Percentiles rank a stretch among this genome's conserved stretches.
Evolutionary conservation across 2,888 invertebrate species (phyloP).

Genomic region (Calameuta pallipes): DNA sequence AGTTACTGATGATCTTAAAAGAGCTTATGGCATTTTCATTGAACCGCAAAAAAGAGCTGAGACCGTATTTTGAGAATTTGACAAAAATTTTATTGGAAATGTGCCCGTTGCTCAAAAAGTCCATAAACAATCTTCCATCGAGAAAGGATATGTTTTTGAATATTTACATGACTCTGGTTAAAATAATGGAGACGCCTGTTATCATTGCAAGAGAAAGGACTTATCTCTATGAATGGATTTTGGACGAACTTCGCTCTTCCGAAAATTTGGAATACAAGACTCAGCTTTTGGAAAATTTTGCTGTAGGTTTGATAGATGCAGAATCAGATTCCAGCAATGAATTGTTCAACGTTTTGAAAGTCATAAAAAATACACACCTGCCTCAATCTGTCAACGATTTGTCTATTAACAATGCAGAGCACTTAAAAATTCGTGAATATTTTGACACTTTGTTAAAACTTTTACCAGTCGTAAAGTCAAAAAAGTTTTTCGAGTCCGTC

Average conservation of each 20-base stretch:
- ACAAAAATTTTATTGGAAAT: conserved; percentile 42
- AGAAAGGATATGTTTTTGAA: conserved; percentile 44
- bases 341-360: conserved; percentile 35
- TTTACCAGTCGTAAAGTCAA: conserved; percentile 50
- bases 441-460: conserved; percentile 48
- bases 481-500: conserved; percentile 41
- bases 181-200: conserved; percentile 40
- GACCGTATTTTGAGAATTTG: conserved; percentile 32
- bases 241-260: conserved; percentile 35
- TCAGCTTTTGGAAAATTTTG: conserved; percentile 48
- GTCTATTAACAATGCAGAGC: conserved; percentile 15
- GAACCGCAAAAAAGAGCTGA: conserved; percentile 34
- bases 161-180: conserved; percentile 48
- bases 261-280: conserved; percentile 45
- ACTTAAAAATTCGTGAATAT: conserved; percentile 39
- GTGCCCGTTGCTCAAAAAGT: conserved; percentile 36
- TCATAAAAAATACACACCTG: conserved; percentile 24
- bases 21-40: conserved; percentile 49
- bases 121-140: conserved; percentile 32
- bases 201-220: conserved; percentile 29
- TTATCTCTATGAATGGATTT: conserved; percentile 51
- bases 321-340: conserved; percentile 30
- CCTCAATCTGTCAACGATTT: conserved; percentile 9
- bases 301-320: conserved; percentile 45
- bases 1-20: conserved; percentile 50